Evolutionary conservation across 2,888 invertebrate genomes (phyloP), one percentile per base, ranked within the genome.

Genomic region (Lasioglossum vierecki): DNA sequence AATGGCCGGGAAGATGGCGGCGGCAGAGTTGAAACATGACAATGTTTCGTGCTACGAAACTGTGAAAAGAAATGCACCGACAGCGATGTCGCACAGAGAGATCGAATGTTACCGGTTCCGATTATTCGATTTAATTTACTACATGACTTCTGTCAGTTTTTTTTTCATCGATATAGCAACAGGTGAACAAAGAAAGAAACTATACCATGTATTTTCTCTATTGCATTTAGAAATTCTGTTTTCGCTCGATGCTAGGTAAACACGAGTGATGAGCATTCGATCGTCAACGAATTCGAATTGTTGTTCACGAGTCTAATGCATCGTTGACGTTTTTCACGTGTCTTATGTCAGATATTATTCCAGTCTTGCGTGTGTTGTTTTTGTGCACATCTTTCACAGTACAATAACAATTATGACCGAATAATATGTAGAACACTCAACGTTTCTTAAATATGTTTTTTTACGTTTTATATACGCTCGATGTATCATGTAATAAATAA

Each of bases 121-220:
- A 82, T 82, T 83, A 77, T 82, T 88, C 72, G 92, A 93, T 82
- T 75, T 91, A 74, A 76, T 92, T 71, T 92, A 93, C 80, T 93
- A 93, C 71, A 79, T 96, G 93, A 95, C 96, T 92, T 96, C 96
- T 82, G 95, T 96, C 90, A 95, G 96, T 86, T 96, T 96, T 79
- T 96, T 96, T 93, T 94, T 96, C 89, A 96, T 96, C 80, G 96
- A 96, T 94, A 94, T 96, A 86, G 95, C 96, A 81, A 96, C 96
- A 95, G 96, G 96, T 96, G 93, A 92, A 88, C 80, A 91, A 89
- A 85, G 82, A 78, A 83, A 75, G 35, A 73, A 49, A 60, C 49
- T 81, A 35, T 72, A 79, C 63, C 44, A 49, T 74, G 57, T 73
- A 68, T 57, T 79, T 53, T 41, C n/a, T 57, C 30, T 60, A 53